A percentile compares a stretch with the other conserved stretches of the same genome.
Evolutionary conservation across 2,888 invertebrate species (phyloP).

Genomic region (Drosophila tanythrix): DNA sequence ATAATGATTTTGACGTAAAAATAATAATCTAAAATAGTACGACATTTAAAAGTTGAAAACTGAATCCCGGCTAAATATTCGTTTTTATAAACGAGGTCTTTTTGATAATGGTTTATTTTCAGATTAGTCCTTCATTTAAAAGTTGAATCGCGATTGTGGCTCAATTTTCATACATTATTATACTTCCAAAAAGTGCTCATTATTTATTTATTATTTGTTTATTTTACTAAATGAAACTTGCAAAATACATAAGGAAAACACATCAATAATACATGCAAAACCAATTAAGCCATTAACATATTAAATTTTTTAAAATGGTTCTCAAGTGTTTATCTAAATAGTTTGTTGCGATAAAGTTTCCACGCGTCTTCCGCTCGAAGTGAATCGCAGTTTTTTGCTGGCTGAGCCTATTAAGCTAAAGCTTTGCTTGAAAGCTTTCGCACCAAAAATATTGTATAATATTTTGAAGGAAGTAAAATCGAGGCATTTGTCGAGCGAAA

Average conservation of each 20-base stretch:
- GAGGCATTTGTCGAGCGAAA: conserved; percentile 40
- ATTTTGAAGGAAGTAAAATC: conserved; percentile 20
- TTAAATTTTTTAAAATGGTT: background rate
- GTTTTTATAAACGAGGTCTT: background rate
- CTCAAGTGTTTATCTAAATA: background rate
- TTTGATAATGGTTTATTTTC: background rate
- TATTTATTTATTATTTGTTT: background rate
- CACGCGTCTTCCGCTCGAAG: conserved; percentile 3
- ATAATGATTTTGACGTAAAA: background rate
- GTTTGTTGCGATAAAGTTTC: background rate
- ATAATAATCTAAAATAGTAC: too few species aligned
- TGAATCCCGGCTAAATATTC: background rate
- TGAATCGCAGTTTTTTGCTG: conserved; percentile 5
- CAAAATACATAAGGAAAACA: background rate
- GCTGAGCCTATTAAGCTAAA: conserved; percentile 19
- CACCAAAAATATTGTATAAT: conserved; percentile 41
- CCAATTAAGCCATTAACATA: conserved; percentile 2
- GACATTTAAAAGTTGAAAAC: too few species aligned
- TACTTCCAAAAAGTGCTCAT: too few species aligned
- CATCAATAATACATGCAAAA: background rate
- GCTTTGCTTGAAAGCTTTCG: conserved; percentile 43
- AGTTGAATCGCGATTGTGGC: background rate
- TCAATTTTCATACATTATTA: background rate
- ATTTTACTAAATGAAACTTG: background rate
- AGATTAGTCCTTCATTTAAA: background rate